Percentiles rank a stretch among this genome's conserved stretches.
Evolutionary conservation across 2,797 vertebrate species (phyloP).

Genomic region (Mus minutoides): DNA sequence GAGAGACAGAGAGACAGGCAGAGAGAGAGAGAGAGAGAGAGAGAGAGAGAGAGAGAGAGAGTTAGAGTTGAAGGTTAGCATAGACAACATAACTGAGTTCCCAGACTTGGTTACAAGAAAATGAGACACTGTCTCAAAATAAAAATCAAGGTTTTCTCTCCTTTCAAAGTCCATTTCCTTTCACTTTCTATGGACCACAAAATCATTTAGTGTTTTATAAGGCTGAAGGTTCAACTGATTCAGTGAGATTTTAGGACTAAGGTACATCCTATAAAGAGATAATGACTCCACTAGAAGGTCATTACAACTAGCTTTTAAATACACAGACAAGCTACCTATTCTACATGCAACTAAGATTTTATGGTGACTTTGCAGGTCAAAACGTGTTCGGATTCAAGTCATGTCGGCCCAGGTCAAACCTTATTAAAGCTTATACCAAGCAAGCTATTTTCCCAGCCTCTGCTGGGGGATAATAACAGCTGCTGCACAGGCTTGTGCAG

Average conservation of each 20-base stretch:
- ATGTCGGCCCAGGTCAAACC: constrained; percentile 33
- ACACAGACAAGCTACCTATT: background rate
- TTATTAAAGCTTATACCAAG: constrained; percentile 13
- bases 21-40: no score
- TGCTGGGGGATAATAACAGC: background rate
- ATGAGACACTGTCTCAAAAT: background rate
- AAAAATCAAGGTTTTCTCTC: background rate
- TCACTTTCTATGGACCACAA: constrained; percentile 29
- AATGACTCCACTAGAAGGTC: background rate
- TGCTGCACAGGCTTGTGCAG: background rate
- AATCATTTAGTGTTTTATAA: constrained; percentile 36
- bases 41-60: no score
- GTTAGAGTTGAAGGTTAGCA: no score
- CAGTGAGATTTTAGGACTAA: constrained; percentile 20
- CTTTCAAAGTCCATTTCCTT: constrained; percentile 18
- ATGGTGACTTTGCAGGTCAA: constrained; percentile 52
- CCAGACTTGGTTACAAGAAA: background rate
- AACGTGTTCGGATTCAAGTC: constrained; percentile 42
- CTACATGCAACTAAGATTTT: background rate
- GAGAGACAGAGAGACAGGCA: no score
- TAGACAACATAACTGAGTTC: background rate
- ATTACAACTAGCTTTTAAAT: constrained; percentile 48
- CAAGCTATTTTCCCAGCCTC: constrained; percentile 16
- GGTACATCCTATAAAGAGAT: background rate
- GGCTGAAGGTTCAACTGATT: background rate